Percentiles rank a stretch among this genome's conserved stretches.
phyloP scores from a whole-genome alignment of 30 jellyfish, hydroid and myxozoan species.

The Aurelia coerulea region DNA sequence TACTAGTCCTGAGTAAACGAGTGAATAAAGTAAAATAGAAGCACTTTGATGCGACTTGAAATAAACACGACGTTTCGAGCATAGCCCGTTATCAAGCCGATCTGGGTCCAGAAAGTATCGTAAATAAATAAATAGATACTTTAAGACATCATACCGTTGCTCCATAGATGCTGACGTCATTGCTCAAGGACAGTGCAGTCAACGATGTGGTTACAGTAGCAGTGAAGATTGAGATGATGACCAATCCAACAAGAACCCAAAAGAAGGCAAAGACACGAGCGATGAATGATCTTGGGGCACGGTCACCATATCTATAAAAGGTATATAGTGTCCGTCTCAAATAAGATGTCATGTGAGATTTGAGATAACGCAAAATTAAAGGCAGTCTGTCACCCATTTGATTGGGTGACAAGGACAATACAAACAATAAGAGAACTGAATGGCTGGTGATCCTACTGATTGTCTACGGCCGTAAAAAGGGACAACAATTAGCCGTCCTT shows the following conservation, averaged over 20 bases:
- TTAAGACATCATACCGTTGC: conserved; percentile 55
- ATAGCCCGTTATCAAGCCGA: no score
- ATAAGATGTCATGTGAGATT: no score
- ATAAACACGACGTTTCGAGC: no score
- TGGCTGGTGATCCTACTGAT: background rate
- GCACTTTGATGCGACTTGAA: no score
- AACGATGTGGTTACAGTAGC: conserved; percentile 99
- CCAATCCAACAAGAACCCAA: conserved; percentile 99
- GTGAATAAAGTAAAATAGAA: no score
- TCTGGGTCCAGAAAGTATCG: no score
- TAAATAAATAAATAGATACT: no score
- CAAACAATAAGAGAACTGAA: background rate
- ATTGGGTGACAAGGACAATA: no score
- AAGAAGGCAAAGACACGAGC: conserved; percentile 97
- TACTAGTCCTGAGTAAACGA: no score
- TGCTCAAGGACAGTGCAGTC: conserved; percentile 97
- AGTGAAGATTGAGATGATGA: conserved; percentile 93
- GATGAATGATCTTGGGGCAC: conserved; percentile 97
- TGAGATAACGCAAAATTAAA: background rate
- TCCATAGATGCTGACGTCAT: conserved; percentile 91
- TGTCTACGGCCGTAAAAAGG: no score
- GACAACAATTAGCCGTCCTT: no score
- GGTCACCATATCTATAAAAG: conserved; percentile 90
- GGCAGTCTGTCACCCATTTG: no score
- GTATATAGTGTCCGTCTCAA: background rate